Evolutionary conservation across 2,888 invertebrate species (phyloP).

Genomic region (Chymomyza amoena): DNA sequence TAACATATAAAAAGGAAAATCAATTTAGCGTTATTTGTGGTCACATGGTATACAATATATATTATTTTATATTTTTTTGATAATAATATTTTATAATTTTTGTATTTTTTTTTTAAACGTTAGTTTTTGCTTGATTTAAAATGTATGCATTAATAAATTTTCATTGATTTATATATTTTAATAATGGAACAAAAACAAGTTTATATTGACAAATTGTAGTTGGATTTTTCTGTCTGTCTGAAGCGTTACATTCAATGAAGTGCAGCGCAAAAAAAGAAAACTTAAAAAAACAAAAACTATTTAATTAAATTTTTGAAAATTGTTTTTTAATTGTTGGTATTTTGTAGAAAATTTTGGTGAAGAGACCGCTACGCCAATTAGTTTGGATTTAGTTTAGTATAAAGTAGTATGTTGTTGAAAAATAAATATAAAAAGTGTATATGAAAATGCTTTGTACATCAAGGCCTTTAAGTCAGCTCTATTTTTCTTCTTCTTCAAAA

Average conservation of each 20-base stretch:
- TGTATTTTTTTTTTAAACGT: slow-evolving; percentile 12
- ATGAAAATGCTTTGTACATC: neutral
- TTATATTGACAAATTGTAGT: neutral
- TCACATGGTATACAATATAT: slow-evolving; percentile 26
- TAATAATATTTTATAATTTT: slow-evolving; percentile 9
- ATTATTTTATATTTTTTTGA: slow-evolving; percentile 24
- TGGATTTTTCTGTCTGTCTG: too few relatives aligned
- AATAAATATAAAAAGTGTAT: neutral
- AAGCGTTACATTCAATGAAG: neutral
- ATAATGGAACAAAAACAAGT: neutral
- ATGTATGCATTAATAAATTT: slow-evolving; percentile 25
- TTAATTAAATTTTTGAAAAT: neutral
- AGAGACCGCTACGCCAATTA: slow-evolving; percentile 74
- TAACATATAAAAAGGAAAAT: slow-evolving; percentile 4
- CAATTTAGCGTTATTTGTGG: slow-evolving; percentile 37
- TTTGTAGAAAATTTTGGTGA: slow-evolving; percentile 61
- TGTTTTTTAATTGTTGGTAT: slow-evolving; percentile 4
- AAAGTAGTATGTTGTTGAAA: too few relatives aligned
- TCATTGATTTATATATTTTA: slow-evolving; percentile 7
- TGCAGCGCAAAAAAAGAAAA: neutral
- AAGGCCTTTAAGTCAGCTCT: neutral
- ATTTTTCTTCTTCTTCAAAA: too few relatives aligned
- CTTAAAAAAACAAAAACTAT: neutral
- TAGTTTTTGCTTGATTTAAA: slow-evolving; percentile 10
- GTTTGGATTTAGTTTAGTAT: slow-evolving; percentile 47